Base-by-base conservation (phyloP, 2,888 invertebrate species). In the Tiphia femorata region DNA sequence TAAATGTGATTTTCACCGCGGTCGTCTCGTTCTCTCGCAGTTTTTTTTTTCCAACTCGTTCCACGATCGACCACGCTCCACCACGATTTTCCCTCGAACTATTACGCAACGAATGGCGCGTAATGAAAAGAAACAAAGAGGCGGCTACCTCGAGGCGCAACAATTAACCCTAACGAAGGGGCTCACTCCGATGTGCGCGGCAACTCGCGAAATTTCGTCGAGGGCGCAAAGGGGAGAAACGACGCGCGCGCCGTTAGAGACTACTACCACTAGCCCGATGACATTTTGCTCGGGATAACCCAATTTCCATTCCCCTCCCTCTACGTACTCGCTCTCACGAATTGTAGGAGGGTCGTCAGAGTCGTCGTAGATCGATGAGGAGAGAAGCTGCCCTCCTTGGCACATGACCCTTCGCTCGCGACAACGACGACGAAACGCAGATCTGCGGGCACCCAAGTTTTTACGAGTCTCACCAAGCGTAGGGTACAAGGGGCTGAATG, bases 351-450 rank as follows among this genome's bases (percentile, higher is more conserved):
- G 33, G 33, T 33, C 33, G 33, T 33, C n/a, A n/a, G n/a, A n/a
- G 53, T 50, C 54, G 58, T 51, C 30, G 48, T 52, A 53, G 67
- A 72, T 72, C 71, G 71, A 72, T 65, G 62, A 51, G 30, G 17
- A 57, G 62, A 53, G 30, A 16, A 56, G 49, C 40, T 49, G 43
- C 43, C 59, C 41, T 58, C 54, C 44, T 50, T 50, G 48, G 35
- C 30, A 12, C 44, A 40, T 46, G 49, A 48, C 43, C 40, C 44
- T 14, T 43, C 19, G 23, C 41, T 23, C 23, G 29, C 7, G 42
- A 23, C 42, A n/a, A n/a, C n/a, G n/a, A 40, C 53, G 53, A 67
- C 56, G 52, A 60, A 57, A 70, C 58, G 70, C 64, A 60, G 64
- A 64, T 70, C 62, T 20, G 57, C 49, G 62, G 41, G 48, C 53